Conservation (phyloP, 2,113 vertebrate genomes). For the Ageneiosus marmoratus region DNA sequence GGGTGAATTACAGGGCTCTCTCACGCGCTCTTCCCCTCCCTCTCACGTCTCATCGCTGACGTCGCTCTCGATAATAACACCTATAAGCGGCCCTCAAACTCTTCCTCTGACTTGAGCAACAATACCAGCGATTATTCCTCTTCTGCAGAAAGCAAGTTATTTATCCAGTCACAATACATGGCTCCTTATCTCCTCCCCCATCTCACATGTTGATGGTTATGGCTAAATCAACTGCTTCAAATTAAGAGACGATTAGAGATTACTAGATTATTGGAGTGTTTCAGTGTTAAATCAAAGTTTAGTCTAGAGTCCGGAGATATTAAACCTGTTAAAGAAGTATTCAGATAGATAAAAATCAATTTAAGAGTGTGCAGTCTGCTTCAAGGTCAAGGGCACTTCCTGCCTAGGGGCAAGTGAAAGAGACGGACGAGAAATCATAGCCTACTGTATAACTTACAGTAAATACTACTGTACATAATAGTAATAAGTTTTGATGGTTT, state of each 20-base stretch:
- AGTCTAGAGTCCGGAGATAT: neutral
- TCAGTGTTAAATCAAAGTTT: neutral
- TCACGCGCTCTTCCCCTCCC: slow-evolving; percentile 57
- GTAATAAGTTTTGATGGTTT: neutral
- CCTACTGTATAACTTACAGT: too few species aligned
- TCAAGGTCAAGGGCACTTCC: neutral
- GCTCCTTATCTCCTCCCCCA: slow-evolving; percentile 25
- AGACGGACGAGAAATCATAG: neutral
- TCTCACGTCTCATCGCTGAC: slow-evolving; percentile 66
- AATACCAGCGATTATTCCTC: slow-evolving; percentile 17
- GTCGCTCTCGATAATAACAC: slow-evolving; percentile 68
- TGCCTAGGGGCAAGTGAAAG: neutral
- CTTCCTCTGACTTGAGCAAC: slow-evolving; percentile 3
- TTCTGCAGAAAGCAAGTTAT: slow-evolving; percentile 10
- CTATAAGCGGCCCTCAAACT: slow-evolving; percentile 27
- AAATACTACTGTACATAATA: too few species aligned
- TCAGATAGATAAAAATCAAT: too few species aligned
- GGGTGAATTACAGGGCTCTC: slow-evolving; percentile 52
- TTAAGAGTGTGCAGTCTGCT: neutral
- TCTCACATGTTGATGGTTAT: neutral
- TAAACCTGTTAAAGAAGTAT: neutral
- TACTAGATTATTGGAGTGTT: neutral
- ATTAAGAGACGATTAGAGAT: neutral
- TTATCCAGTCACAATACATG: neutral
- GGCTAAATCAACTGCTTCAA: neutral